Percentiles rank a stretch among this genome's conserved stretches.
Conservation (phyloP, 1,140 invertebrate genomes). For the Drosophila ercepeae region DNA sequence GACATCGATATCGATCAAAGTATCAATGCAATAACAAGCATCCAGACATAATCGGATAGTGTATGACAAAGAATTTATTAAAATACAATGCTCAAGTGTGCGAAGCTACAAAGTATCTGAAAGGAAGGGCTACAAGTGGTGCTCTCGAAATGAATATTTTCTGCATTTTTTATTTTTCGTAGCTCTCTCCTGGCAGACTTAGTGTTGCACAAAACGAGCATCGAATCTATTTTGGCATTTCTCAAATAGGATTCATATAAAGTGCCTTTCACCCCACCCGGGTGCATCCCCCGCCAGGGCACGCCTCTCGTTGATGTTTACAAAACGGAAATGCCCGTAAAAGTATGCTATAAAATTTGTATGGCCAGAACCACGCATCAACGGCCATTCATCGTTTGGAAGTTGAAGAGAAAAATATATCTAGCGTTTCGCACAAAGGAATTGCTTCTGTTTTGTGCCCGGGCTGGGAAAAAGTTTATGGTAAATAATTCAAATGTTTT, state of each 20-base stretch:
- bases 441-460: conserved; percentile 29
- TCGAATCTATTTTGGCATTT: conserved; percentile 74
- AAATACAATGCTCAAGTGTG: neutral
- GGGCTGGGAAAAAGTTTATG: conserved; percentile 55
- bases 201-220: conserved; percentile 27
- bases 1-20: conserved; percentile 5
- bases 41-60: neutral
- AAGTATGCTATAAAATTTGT: conserved; percentile 79
- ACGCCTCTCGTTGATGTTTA: conserved; percentile 49
- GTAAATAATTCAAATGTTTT: conserved; percentile 75
- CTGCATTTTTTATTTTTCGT: neutral
- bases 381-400: conserved; percentile 50
- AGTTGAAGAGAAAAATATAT: conserved; percentile 29
- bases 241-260: conserved; percentile 74
- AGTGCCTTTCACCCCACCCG: conserved; percentile 32
- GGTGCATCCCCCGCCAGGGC: neutral
- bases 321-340: conserved; percentile 71
- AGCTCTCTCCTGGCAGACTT: neutral
- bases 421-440: conserved; percentile 46
- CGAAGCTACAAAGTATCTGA: neutral
- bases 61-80: neutral
- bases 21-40: neutral
- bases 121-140: too few relatives aligned
- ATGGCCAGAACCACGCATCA: conserved; percentile 66
- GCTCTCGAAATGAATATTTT: neutral